These are phyloP conservation scores for Falco novaeseelandiae DNA, from an alignment of 2,797 vertebrate species.

Conservation along the genomic window DNA sequence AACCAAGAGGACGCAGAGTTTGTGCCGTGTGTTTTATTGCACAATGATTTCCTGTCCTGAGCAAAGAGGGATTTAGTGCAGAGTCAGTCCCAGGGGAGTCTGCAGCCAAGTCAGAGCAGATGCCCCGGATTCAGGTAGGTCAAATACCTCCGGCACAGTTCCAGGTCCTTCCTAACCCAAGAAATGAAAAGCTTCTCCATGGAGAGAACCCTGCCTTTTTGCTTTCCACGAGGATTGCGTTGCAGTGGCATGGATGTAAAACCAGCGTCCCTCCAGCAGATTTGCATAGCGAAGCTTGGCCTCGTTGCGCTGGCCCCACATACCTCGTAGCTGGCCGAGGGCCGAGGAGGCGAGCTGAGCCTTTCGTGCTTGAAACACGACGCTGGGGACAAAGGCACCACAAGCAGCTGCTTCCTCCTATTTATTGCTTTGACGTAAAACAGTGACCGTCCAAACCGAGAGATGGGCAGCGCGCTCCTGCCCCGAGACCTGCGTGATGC, in stretches of 20 bases:
- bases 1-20: background rate
- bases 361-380: background rate
- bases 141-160: background rate
- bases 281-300: background rate
- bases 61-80: background rate
- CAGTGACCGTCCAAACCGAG: fast-evolving
- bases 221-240: fast-evolving
- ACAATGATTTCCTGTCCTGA: fast-evolving
- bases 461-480: fast-evolving
- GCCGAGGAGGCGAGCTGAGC: background rate
- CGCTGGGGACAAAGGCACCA: fast-evolving
- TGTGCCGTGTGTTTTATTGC: background rate
- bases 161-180: background rate
- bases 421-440: background rate
- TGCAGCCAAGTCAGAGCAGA: background rate
- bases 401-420: background rate
- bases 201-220: background rate
- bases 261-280: fast-evolving
- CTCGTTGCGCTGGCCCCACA: background rate
- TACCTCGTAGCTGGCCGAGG: background rate
- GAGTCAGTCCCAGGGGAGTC: background rate
- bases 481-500: background rate
- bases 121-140: background rate
- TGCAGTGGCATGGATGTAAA: background rate
- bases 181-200: fast-evolving